phyloP scores from a whole-genome alignment of 1,140 invertebrate species.

The Halesus radiatus region DNA sequence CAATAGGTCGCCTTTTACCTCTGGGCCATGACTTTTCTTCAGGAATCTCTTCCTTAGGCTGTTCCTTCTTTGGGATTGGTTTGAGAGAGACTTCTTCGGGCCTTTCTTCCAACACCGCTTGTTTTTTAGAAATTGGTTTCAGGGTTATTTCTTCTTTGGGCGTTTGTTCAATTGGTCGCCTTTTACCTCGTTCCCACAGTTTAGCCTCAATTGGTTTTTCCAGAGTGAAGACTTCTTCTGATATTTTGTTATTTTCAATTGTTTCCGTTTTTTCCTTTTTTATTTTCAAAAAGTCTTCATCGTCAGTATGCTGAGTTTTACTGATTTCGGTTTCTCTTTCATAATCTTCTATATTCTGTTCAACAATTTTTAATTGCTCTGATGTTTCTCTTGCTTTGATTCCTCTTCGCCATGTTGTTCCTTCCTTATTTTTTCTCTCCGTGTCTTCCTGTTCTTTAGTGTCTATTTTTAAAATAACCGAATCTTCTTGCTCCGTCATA shows the following conservation, averaged over 20 bases:
- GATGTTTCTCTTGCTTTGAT: constrained; percentile 56
- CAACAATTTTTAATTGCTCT: background rate
- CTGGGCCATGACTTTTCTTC: constrained; percentile 58
- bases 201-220: constrained; percentile 65
- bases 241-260: constrained; percentile 13
- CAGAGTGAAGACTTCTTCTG: constrained; percentile 58
- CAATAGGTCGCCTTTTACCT: constrained; percentile 61
- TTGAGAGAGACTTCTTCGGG: constrained; percentile 58
- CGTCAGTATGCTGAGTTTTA: constrained; percentile 1
- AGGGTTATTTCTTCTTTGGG: constrained; percentile 67
- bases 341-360: background rate
- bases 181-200: constrained; percentile 65
- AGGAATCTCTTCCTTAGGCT: constrained; percentile 60
- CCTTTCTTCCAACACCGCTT: constrained; percentile 59
- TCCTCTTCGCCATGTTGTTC: constrained; percentile 14
- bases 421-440: constrained; percentile 12
- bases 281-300: constrained; percentile 17
- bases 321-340: background rate
- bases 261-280: constrained; percentile 21
- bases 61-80: constrained; percentile 60
- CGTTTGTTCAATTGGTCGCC: constrained; percentile 62
- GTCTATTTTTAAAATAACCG: constrained; percentile 60
- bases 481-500: constrained; percentile 61
- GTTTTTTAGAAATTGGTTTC: constrained; percentile 68
- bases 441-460: constrained; percentile 21